Evolutionary conservation across 2,113 vertebrate genomes (phyloP), one percentile per base, ranked within the genome.

Genomic region (Falcunculus frontatus): DNA sequence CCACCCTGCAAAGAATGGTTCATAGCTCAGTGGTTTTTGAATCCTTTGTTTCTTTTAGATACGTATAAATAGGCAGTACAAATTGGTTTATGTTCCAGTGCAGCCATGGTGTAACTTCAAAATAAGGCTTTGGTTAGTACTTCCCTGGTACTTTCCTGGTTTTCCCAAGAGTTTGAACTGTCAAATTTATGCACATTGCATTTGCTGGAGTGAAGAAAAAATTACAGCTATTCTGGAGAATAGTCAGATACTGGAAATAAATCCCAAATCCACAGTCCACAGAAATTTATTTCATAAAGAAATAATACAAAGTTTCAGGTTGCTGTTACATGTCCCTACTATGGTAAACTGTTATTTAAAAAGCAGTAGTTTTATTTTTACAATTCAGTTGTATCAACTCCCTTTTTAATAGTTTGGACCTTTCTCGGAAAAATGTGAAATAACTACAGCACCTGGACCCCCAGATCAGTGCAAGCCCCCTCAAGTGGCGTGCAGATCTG

Each of bases 361-460:
- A 88, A n/a, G 44, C 9, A 78, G 17, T 50, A 6, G 20, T 86
- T 93, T 52, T 57, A 64, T 77, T 65, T 42, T 93, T 69, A 56
- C 35, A 57, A 37, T 62, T 32, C 62, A 90, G 10, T 95, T 90
- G 5, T 85, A 41, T 89, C 39, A 67, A 93, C 22, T 94, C 67
- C 49, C 63, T 75, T 95, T 94, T 97, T 94, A 90, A 96, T 57
- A 98, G 99, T 99, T 98, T 86, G 99, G 99, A 90, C 98, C 98
- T 39, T 98, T 98, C 76, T 99, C 99, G 0, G 99, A 99, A 96
- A 98, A 98, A 91, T 98, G 96, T 80, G 99, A 99, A 95, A 57
- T 99, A 79, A 99, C 98, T 19, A 99, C 99, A 37, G 99, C 99
- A 57, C 98, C 99, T 37, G 99, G 99, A 83, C 98, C 99, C 59